Base-by-base conservation (phyloP, 53 echinoderm and acorn worm species). In the Holothuria scabra region DNA sequence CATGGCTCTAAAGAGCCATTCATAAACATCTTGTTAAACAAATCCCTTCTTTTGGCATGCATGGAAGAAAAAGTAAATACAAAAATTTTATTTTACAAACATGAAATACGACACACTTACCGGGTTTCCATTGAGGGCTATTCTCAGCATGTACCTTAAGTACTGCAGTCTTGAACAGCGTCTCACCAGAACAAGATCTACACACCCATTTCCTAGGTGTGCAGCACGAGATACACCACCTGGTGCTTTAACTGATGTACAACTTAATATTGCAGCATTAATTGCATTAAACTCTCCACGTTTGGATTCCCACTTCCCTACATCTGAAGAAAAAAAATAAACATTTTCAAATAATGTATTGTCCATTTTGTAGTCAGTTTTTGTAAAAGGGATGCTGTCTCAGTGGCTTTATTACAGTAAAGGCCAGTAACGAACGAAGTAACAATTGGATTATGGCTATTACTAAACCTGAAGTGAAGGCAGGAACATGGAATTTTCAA, bases 121-220 rank as follows among this genome's bases (percentile, higher is more conserved):
- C 85, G 94, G 96, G 70, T 94, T 92, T 3, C 88, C 97, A 35
- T 85, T 88, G 59, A 84, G 84, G 19, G 90, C 86, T 22, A 97
- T 57, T n/a, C 88, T 85, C 31, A 90, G 84, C 85, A 97, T 79
- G 81, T 94, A 92, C 31, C 94, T 85, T 48, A 97, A 89, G 84
- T 92, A 97, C 64, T 94, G 87, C 60, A 94, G 71, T 46, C 97
- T 75, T 41, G 94, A 94, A 61, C 97, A 97, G 56, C 92, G 83
- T 81, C 87, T 88, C 44, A 97, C 97, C 26, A 97, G 85, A 25
- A 97, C 81, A 68, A 97, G 89, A 74, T 97, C 97, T 41, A 97
- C 76, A 69, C 97, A 97, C 28, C 97, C 97, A 24, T 97, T 94
- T 11, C 94, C 97, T 4, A 97, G 94, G 66, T 97, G 97, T 16